Conservation (phyloP, 1,140 invertebrate species). For the Pogonus chalceus region DNA sequence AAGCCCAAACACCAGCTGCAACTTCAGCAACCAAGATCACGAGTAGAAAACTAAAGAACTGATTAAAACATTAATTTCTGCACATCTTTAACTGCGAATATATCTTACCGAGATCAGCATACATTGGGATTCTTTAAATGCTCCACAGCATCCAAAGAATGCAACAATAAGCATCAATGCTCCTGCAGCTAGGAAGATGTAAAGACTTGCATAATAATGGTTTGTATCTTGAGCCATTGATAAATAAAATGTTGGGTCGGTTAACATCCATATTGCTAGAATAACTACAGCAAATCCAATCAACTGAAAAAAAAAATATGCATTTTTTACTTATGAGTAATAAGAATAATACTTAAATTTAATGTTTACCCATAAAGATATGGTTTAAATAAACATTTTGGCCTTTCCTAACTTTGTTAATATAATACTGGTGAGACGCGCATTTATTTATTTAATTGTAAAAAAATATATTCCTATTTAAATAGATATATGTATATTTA, state of each 20-base stretch:
- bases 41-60: conserved; percentile 64
- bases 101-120: conserved; percentile 67
- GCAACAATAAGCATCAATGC: conserved; percentile 72
- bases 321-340: too few species aligned
- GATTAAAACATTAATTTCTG: conserved; percentile 6
- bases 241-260: conserved; percentile 63
- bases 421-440: background rate
- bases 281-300: conserved; percentile 56
- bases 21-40: conserved; percentile 71
- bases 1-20: conserved; percentile 62
- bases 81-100: background rate
- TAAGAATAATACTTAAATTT: too few species aligned
- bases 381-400: background rate
- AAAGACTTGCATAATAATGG: conserved; percentile 59
- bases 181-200: conserved; percentile 69
- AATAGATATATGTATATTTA: background rate
- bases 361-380: background rate
- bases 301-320: conserved; percentile 51
- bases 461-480: background rate
- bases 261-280: conserved; percentile 64
- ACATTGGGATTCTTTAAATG: conserved; percentile 75
- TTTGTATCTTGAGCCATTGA: conserved; percentile 55
- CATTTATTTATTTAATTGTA: background rate
- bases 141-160: conserved; percentile 86
- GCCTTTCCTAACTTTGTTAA: background rate